Base-by-base conservation (phyloP, 1,140 invertebrate genomes). In the Macrocentrus cingulum region DNA sequence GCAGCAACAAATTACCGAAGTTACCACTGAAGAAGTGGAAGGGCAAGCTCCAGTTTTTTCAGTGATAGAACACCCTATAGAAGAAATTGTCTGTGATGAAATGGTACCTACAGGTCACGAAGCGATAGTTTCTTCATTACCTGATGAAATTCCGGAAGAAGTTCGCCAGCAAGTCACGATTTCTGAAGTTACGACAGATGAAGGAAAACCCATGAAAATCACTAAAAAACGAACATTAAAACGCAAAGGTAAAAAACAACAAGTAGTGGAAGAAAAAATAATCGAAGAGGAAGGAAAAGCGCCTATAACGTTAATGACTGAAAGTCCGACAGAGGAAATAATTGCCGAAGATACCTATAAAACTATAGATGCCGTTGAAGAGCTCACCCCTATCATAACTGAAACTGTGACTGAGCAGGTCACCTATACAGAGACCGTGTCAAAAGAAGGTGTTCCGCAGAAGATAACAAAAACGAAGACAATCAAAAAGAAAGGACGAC, bases 331-430 rank as follows among this genome's bases (percentile, higher is more conserved):
- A 29, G 66, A 68, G 59, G 57, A 67, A 62, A 57, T 67, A 51
- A 37, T 63, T 20, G 50, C 66, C 52, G 64, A 66, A 62, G 59
- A 62, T 58, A 54, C 22, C 2, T 59, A 59, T 15, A 37, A 34
- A 11, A 51, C 57, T 8, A 11, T 48, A 8, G 57, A 59, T 19
- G 53, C 37, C 1, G 39, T 59, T 41, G 42, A 59, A 13, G 48
- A 48, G 54, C 19, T 54, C 15, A 29, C 15, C 39, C 57, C 51
- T n/a, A 39, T 44, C 0, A 29, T 66, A 8, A 61, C 76, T 3
- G 71, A 80, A 48, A 76, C 80, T 67, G 45, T 71, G 8, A 72
- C 66, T 0, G 74, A 82, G 69, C 74, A 79, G 57, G 72, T 79
- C 6, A 70, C 70, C 3, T 66, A 81, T 1, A 75, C 79, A 7